Percentiles rank a stretch among this genome's conserved stretches.
phyloP scores from a whole-genome alignment of 1,140 invertebrate genomes.

The Scaptomyza hsui region DNA sequence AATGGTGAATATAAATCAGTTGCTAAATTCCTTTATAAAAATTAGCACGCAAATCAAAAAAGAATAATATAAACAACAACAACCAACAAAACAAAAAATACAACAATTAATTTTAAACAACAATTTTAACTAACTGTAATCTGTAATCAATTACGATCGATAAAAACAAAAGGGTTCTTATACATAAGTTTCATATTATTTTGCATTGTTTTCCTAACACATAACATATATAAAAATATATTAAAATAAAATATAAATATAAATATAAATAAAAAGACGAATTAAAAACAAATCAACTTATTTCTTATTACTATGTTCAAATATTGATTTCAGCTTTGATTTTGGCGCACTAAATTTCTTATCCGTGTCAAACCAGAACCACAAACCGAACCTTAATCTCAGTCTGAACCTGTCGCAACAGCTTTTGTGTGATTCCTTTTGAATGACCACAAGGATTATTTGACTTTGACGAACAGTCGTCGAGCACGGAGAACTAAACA shows the following conservation, averaged over 20 bases:
- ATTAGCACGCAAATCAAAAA: constrained; percentile 67
- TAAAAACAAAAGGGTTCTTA: constrained; percentile 56
- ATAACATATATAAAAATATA: constrained; percentile 39
- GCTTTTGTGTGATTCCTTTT: constrained; percentile 1
- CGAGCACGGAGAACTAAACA: neutral
- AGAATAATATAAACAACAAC: constrained; percentile 32
- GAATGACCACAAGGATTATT: constrained; percentile 17
- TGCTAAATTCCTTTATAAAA: constrained; percentile 51
- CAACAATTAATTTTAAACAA: constrained; percentile 36
- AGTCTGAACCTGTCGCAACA: constrained; percentile 1
- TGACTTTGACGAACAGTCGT: constrained; percentile 5
- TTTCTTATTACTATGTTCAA: neutral
- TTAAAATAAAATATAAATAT: constrained; percentile 59
- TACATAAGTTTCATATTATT: constrained; percentile 72
- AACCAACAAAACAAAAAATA: constrained; percentile 13
- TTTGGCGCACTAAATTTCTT: neutral
- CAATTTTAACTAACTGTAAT: constrained; percentile 63
- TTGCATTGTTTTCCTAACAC: constrained; percentile 77
- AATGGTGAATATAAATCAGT: constrained; percentile 29
- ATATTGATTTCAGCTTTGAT: neutral
- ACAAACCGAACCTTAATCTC: neutral
- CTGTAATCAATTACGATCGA: constrained; percentile 43
- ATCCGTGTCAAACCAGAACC: neutral
- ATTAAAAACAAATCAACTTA: constrained; percentile 37
- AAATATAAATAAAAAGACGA: constrained; percentile 61